These are phyloP conservation scores for Halcyon leucocephala DNA, from an alignment of 2,797 vertebrate genomes.

Conservation along the genomic window DNA sequence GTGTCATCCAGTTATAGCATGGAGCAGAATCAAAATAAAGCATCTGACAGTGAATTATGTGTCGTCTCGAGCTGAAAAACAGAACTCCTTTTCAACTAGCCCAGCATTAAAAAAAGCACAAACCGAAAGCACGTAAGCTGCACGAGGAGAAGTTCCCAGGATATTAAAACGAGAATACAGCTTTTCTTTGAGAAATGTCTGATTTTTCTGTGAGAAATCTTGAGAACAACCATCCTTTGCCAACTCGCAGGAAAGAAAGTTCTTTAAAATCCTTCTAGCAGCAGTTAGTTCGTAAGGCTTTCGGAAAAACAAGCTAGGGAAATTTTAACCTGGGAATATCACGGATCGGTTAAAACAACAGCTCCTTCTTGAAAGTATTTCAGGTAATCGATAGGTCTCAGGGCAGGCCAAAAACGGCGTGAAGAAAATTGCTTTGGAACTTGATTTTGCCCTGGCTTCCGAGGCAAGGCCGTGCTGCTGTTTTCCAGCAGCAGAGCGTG, in stretches of 20 bases:
- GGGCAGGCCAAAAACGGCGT: background rate
- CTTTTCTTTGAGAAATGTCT: background rate
- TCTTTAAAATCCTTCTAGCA: background rate
- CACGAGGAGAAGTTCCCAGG: background rate
- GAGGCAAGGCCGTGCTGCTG: fast-evolving
- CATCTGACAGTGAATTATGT: constrained; percentile 45
- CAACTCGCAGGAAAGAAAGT: background rate
- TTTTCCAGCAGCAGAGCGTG: background rate
- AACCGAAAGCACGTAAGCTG: background rate
- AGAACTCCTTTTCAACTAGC: background rate
- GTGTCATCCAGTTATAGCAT: constrained; percentile 40
- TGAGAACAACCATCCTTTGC: background rate
- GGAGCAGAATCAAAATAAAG: constrained; percentile 53
- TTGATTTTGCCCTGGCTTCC: background rate
- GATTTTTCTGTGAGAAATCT: background rate
- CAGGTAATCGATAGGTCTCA: background rate
- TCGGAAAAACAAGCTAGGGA: background rate
- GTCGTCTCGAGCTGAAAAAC: constrained; percentile 1
- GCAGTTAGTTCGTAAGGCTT: background rate
- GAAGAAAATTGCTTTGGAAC: background rate
- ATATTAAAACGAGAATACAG: background rate
- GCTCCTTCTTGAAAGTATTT: background rate
- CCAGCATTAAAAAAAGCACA: background rate
- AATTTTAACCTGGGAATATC: background rate
- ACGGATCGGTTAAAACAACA: background rate